Conservation (phyloP, 2,113 vertebrate species). For the Thomomys bottae region DNA sequence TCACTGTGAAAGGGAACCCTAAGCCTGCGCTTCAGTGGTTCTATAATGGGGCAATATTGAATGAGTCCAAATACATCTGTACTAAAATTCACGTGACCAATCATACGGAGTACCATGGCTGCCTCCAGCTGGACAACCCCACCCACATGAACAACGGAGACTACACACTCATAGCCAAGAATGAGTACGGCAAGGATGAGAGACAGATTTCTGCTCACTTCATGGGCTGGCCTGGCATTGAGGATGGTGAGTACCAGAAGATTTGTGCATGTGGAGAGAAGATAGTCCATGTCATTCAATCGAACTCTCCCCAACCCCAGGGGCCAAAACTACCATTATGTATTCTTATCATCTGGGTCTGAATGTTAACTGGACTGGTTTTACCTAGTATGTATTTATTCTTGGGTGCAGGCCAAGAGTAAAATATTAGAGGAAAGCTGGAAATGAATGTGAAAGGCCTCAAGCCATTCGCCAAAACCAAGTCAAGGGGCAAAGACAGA, state of each 20-base stretch:
- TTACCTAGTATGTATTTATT: background rate
- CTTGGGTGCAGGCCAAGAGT: background rate
- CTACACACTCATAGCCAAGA: constrained; percentile 92
- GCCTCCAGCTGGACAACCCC: constrained; percentile 96
- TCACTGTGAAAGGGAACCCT: constrained; percentile 96
- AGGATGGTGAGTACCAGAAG: constrained; percentile 87
- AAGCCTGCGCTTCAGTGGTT: constrained; percentile 91
- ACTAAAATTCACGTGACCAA: constrained; percentile 94
- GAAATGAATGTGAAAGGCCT: background rate
- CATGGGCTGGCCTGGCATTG: constrained; percentile 90
- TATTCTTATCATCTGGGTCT: background rate
- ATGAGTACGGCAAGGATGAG: constrained; percentile 89
- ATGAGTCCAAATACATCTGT: constrained; percentile 91
- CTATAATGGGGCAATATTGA: constrained; percentile 87
- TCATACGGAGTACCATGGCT: constrained; percentile 96
- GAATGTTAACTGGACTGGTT: background rate
- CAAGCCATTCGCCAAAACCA: background rate
- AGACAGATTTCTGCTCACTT: constrained; percentile 93
- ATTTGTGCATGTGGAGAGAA: background rate
- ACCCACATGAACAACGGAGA: constrained; percentile 97
- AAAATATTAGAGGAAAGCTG: background rate
- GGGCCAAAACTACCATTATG: background rate
- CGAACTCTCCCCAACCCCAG: background rate
- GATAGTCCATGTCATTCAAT: background rate
- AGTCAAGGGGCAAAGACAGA: background rate